These are phyloP conservation scores for Papilio gigon DNA, from an alignment of 2,888 invertebrate species.

Conservation along the genomic window DNA sequence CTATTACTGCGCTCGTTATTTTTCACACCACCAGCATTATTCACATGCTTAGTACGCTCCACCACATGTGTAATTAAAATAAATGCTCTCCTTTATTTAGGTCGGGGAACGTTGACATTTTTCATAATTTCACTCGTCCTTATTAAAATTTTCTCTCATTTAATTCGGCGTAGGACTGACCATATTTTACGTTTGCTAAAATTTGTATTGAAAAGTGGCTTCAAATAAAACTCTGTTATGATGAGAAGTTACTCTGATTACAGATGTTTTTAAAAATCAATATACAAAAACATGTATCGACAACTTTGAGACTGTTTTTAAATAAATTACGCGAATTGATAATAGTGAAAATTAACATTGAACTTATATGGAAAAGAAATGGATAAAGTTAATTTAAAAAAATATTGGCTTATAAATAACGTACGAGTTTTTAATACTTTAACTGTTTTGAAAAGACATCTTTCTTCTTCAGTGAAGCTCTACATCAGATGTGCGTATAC, in stretches of 20 bases:
- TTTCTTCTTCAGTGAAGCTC: not conserved
- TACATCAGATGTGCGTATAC: not conserved
- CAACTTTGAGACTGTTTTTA: no score
- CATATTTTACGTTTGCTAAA: not conserved
- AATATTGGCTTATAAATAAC: no score
- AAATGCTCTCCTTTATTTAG: slow-evolving; percentile 20
- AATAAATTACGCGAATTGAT: no score
- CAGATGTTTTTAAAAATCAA: no score
- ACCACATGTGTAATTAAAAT: slow-evolving; percentile 30
- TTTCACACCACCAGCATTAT: slow-evolving; percentile 23
- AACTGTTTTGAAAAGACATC: not conserved
- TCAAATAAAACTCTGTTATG: not conserved
- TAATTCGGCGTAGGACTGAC: not conserved
- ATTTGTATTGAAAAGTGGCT: not conserved
- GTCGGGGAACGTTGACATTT: slow-evolving; percentile 9
- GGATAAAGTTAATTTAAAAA: no score
- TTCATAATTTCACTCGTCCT: slow-evolving; percentile 17
- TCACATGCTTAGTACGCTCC: slow-evolving; percentile 21
- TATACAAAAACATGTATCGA: no score
- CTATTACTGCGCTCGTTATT: slow-evolving; percentile 41
- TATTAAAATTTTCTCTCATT: slow-evolving; percentile 21
- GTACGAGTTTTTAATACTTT: not conserved
- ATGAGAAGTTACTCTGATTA: no score
- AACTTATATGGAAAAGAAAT: no score
- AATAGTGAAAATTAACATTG: no score